phyloP scores from a whole-genome alignment of 2,797 vertebrate genomes.

The Synaphobranchus kaupii region DNA sequence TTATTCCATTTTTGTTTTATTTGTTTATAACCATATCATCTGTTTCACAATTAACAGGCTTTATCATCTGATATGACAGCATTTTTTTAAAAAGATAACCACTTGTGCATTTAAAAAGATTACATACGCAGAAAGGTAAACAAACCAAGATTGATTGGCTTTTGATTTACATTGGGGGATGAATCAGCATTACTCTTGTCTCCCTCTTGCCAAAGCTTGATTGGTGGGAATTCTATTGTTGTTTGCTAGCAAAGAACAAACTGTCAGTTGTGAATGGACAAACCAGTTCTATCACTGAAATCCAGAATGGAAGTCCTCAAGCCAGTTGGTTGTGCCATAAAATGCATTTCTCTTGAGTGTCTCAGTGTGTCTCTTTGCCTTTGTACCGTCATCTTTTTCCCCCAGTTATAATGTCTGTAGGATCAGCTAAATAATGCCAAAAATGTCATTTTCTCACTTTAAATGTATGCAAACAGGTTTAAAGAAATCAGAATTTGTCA shows the following conservation, averaged over 20 bases:
- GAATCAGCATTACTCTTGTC: background rate
- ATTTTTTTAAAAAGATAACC: background rate
- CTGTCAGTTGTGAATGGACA: background rate
- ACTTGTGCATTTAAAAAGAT: background rate
- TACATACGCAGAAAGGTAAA: background rate
- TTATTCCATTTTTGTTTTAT: background rate
- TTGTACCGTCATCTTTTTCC: background rate
- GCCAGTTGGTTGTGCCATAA: background rate
- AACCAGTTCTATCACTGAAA: background rate
- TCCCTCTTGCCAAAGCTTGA: background rate
- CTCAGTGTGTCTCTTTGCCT: background rate
- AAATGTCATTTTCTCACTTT: slow-evolving; percentile 11
- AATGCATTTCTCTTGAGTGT: background rate
- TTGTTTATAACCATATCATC: background rate
- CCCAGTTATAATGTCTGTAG: background rate
- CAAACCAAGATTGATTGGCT: background rate
- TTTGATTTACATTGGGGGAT: background rate
- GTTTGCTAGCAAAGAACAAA: background rate
- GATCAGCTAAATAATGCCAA: background rate
- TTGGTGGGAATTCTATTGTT: background rate
- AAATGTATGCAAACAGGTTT: background rate
- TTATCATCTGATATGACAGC: background rate
- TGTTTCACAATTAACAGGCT: background rate
- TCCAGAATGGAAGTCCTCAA: background rate
- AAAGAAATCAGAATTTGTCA: slow-evolving; percentile 14